A percentile compares a stretch with the other conserved stretches of the same genome.
Evolutionary conservation across 2,888 invertebrate species (phyloP).

Genomic region (Lottia gigantea): DNA sequence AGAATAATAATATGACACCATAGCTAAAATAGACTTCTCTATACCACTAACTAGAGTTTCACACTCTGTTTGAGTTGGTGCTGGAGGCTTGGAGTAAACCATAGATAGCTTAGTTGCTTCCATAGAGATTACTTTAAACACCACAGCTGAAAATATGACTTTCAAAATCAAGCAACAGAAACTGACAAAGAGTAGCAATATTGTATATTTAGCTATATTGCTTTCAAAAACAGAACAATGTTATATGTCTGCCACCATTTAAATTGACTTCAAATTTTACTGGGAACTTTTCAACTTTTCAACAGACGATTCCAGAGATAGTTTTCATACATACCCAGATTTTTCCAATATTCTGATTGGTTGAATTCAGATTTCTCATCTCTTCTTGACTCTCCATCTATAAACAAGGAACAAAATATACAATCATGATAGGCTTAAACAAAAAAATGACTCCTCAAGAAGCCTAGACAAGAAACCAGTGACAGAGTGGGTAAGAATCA

Average conservation of each 20-base stretch:
- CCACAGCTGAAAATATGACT: constrained; percentile 34
- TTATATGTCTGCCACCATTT: no score
- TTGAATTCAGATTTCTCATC: constrained; percentile 36
- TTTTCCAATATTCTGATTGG: constrained; percentile 43
- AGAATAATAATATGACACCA: constrained; percentile 51
- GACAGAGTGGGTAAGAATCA: no score
- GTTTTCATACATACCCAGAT: constrained; percentile 36
- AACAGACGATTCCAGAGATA: no score
- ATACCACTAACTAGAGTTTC: constrained; percentile 41
- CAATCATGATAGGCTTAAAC: no score
- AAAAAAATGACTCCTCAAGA: no score
- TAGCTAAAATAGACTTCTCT: constrained; percentile 45
- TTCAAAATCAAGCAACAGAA: no score
- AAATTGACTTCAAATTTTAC: no score
- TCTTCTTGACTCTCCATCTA: constrained; percentile 45
- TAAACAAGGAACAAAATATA: constrained; percentile 17
- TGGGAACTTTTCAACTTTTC: no score
- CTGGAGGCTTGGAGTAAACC: constrained; percentile 48
- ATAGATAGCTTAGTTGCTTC: constrained; percentile 57
- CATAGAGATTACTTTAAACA: constrained; percentile 47
- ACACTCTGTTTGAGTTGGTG: constrained; percentile 40
- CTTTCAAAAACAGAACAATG: no score
- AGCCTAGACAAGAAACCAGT: no score
- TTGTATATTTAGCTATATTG: no score
- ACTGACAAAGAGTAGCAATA: no score